Evolutionary conservation across 1,140 invertebrate genomes (phyloP).

Genomic region (Ectropis grisescens): DNA sequence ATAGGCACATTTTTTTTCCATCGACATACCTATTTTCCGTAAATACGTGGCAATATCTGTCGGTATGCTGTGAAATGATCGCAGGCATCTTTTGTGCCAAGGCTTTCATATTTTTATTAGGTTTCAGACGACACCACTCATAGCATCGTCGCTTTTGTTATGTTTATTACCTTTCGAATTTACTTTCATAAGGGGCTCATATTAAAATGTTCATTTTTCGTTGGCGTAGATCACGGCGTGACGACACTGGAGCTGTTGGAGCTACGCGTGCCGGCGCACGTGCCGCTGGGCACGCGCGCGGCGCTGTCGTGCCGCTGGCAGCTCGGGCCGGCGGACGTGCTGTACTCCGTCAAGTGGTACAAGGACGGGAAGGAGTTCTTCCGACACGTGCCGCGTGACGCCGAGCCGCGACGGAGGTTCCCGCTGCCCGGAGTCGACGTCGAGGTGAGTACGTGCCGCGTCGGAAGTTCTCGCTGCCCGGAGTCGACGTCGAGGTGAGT

Average conservation of each 20-base stretch:
- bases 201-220: too few relatives aligned
- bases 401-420: constrained; percentile 81
- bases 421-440: constrained; percentile 82
- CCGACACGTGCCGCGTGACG: constrained; percentile 81
- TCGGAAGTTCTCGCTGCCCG: constrained; percentile 1
- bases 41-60: too few relatives aligned
- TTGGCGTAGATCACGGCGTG: constrained; percentile 35
- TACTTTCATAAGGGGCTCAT: background rate
- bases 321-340: constrained; percentile 80
- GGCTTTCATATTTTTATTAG: background rate
- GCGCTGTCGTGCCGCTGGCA: constrained; percentile 84
- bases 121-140: too few relatives aligned
- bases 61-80: too few relatives aligned
- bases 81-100: too few relatives aligned
- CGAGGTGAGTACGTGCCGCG: constrained; percentile 71
- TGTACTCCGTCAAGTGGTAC: constrained; percentile 92
- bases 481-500: too few relatives aligned
- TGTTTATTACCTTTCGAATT: background rate
- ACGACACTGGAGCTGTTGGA: constrained; percentile 74
- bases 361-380: constrained; percentile 91
- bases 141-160: background rate
- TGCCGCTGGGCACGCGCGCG: constrained; percentile 76
- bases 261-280: constrained; percentile 76
- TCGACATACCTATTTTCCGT: too few relatives aligned
- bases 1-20: too few relatives aligned